Evolutionary conservation across 2,113 vertebrate genomes (phyloP), one percentile per base, ranked within the genome.

Genomic region (Gobiocypris rarus): DNA sequence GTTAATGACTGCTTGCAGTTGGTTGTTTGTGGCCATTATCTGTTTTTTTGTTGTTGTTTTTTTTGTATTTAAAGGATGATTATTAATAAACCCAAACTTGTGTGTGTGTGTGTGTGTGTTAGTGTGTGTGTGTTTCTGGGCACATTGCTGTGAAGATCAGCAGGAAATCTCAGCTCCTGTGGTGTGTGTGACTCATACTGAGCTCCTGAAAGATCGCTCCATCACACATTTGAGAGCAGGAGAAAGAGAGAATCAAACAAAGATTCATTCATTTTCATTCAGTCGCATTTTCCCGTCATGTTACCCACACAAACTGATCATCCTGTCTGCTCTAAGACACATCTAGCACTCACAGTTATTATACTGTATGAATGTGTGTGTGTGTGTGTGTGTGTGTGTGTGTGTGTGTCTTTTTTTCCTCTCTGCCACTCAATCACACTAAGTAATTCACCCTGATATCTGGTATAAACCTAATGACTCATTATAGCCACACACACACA

Each of bases 151-250:
- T 54, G 74, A 41, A 61, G 52, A 31, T 45, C 56, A 43, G 34
- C 58, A 56, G 45, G 73, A 75, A 9, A 75, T 75, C 73, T 75
- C 73, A 52, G 24, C 67, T 58, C 81, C 31, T 54, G 73, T 75
- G 45, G 48, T 31, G 73, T 75, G 9, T 75, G 73, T 50, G n/a
- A 15, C 10, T 73, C 38, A 73, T n/a, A 69, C 70, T 73, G 41
- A 74, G 70, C 73, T 75, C 26, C 26, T 75, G 45, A 75, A 75
- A 75, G 70, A 75, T 28, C 48, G 22, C 73, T 75, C 71, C 73
- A 75, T 75, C 73, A 75, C 48, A 75, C 48, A 75, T 9, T 45
- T 31, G 26, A 54, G 73, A 75, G 45, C 15, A 19, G 17, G 73
- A 75, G 26, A 75, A 75, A 75, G 73, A 54, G 41, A 69, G 67